Percentiles rank a stretch among this genome's conserved stretches.
Evolutionary conservation across 2,113 vertebrate species (phyloP).

Genomic region (Probosciger aterrimus): DNA sequence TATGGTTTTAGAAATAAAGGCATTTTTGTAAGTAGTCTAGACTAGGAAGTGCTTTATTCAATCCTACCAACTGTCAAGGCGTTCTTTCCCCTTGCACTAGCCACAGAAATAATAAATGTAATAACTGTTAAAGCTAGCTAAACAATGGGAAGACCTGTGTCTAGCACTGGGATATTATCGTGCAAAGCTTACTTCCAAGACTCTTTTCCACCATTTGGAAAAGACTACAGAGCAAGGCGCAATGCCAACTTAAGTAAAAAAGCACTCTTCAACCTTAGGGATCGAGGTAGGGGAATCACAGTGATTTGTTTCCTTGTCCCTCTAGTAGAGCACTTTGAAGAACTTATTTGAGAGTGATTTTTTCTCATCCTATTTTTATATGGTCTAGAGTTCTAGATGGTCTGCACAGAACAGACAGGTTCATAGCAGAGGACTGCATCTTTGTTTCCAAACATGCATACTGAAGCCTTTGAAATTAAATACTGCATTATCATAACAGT

Average conservation of each 20-base stretch:
- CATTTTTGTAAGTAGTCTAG: not conserved
- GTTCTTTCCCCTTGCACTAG: not conserved
- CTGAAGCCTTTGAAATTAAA: not conserved
- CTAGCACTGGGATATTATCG: not conserved
- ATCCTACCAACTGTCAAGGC: not conserved
- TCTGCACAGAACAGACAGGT: not conserved
- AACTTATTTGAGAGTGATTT: not conserved
- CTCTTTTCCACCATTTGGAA: not conserved
- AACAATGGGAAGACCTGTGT: not conserved
- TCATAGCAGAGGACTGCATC: not conserved
- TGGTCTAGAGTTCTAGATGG: not conserved
- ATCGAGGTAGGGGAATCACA: not conserved
- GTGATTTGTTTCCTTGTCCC: not conserved
- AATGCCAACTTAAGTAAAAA: not conserved
- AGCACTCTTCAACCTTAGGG: not conserved
- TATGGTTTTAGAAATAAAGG: not conserved
- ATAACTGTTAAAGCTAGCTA: not conserved
- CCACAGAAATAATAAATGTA: not conserved
- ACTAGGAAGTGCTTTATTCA: not conserved
- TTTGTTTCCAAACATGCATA: not conserved
- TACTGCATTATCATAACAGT: rapidly evolving
- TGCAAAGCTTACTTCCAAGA: not conserved
- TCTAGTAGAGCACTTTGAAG: not conserved
- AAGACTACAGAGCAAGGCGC: not conserved
- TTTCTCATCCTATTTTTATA: not conserved